Percentiles rank a stretch among this genome's conserved stretches.
Evolutionary conservation across 1,140 invertebrate species (phyloP).

Genomic region (Leucophenga varia): DNA sequence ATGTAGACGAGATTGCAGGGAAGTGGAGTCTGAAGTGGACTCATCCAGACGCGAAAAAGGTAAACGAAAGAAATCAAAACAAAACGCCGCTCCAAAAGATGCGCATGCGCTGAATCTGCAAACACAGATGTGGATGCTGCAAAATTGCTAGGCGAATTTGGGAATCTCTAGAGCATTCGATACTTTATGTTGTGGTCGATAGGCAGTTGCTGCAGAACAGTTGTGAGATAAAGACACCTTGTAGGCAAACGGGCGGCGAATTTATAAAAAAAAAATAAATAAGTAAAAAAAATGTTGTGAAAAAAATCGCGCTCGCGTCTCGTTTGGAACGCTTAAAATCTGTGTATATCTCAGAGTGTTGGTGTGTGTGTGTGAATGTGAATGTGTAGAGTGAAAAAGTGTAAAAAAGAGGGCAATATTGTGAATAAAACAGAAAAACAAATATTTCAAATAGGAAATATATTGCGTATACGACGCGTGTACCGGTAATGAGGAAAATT

Average conservation of each 20-base stretch:
- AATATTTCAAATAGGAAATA: too few species aligned
- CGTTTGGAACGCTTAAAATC: slow-evolving; percentile 6
- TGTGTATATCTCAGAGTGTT: slow-evolving; percentile 6
- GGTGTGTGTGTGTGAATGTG: slow-evolving; percentile 5
- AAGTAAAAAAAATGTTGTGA: slow-evolving; percentile 29
- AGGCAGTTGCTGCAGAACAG: slow-evolving; percentile 40
- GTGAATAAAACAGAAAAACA: slow-evolving; percentile 6
- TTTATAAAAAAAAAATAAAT: slow-evolving; percentile 14
- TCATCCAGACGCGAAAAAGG: too few species aligned
- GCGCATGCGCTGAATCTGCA: slow-evolving; percentile 37
- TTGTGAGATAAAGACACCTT: slow-evolving; percentile 37
- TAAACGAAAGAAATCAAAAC: slow-evolving; percentile 47
- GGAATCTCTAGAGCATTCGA: slow-evolving; percentile 25
- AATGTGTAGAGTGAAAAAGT: too few species aligned
- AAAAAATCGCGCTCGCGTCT: slow-evolving; percentile 28
- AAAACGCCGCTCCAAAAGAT: slow-evolving; percentile 25
- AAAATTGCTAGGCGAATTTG: slow-evolving; percentile 44
- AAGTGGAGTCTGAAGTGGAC: too few species aligned
- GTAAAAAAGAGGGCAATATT: slow-evolving; percentile 25
- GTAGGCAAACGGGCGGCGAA: slow-evolving; percentile 6
- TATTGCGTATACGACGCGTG: too few species aligned
- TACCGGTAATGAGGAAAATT: too few species aligned
- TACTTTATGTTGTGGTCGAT: slow-evolving; percentile 10
- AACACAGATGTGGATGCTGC: slow-evolving; percentile 27
- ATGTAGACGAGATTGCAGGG: too few species aligned